Evolutionary conservation across 2,888 invertebrate species (phyloP).

Genomic region (Helleia helle): DNA sequence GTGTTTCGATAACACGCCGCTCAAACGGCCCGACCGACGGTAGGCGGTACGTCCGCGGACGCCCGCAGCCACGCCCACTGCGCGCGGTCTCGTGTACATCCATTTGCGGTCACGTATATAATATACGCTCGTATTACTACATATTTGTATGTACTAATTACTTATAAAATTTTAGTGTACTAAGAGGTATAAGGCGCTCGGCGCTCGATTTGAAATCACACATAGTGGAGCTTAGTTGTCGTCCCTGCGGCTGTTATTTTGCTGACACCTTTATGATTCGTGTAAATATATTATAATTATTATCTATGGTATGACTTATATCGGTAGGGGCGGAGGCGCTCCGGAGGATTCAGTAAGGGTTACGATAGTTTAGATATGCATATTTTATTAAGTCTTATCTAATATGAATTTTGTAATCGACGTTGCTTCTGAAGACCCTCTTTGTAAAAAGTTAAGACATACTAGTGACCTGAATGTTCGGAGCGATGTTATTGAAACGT

Average conservation of each 20-base stretch:
- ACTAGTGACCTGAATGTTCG: conserved; percentile 73
- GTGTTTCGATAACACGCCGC: conserved; percentile 3
- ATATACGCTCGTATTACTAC: conserved; percentile 30
- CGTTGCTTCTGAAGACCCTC: conserved; percentile 72
- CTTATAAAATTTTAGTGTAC: conserved; percentile 62
- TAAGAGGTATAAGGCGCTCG: conserved; percentile 53
- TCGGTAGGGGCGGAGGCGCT: conserved; percentile 30
- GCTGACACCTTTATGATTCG: conserved; percentile 67
- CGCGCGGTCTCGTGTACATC: conserved; percentile 17
- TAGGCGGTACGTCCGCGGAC: background rate
- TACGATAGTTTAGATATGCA: conserved; percentile 67
- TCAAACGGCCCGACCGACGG: too few relatives aligned
- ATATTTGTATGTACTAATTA: conserved; percentile 38
- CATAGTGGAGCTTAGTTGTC: conserved; percentile 69
- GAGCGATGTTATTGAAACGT: conserved; percentile 60
- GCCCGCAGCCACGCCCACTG: conserved; percentile 7
- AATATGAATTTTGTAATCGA: conserved; percentile 72
- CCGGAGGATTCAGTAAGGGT: conserved; percentile 32
- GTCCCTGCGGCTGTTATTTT: conserved; percentile 67
- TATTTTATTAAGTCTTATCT: conserved; percentile 72
- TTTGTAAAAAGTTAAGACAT: conserved; percentile 71
- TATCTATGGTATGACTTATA: conserved; percentile 60
- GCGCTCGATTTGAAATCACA: conserved; percentile 67
- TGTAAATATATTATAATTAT: conserved; percentile 72
- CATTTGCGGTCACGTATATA: conserved; percentile 24